These are phyloP conservation scores for Xiphias gladius DNA, from an alignment of 2,113 vertebrate species.

Conservation along the genomic window DNA sequence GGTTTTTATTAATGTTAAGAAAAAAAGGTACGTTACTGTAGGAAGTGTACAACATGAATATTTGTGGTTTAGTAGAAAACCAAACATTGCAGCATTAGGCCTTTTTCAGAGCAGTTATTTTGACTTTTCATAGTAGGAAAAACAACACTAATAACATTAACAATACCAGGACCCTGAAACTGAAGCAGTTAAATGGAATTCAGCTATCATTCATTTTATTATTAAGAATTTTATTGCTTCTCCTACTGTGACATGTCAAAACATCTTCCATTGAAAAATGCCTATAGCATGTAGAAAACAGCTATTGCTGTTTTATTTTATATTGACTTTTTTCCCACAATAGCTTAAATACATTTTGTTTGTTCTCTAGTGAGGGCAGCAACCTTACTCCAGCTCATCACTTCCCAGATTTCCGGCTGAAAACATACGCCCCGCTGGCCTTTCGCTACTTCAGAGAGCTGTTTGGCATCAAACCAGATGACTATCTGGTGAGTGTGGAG, in stretches of 20 bases:
- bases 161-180: no score
- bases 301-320: not conserved
- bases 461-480: constrained; percentile 96
- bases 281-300: not conserved
- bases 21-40: not conserved
- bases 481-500: constrained; percentile 92
- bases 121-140: no score
- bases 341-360: not conserved
- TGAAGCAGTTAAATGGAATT: no score
- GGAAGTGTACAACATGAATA: not conserved
- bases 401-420: constrained; percentile 95
- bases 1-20: not conserved
- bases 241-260: no score
- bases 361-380: constrained; percentile 90
- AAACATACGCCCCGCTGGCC: constrained; percentile 95
- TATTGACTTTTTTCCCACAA: no score
- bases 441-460: constrained; percentile 98
- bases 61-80: not conserved
- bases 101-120: not conserved
- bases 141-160: not conserved
- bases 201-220: no score
- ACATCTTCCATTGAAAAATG: not conserved
- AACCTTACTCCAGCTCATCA: constrained; percentile 97
- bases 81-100: not conserved
- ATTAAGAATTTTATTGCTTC: no score